Base-by-base conservation (phyloP, 2,888 invertebrate genomes). In the Scrobipalpa atriplicella region DNA sequence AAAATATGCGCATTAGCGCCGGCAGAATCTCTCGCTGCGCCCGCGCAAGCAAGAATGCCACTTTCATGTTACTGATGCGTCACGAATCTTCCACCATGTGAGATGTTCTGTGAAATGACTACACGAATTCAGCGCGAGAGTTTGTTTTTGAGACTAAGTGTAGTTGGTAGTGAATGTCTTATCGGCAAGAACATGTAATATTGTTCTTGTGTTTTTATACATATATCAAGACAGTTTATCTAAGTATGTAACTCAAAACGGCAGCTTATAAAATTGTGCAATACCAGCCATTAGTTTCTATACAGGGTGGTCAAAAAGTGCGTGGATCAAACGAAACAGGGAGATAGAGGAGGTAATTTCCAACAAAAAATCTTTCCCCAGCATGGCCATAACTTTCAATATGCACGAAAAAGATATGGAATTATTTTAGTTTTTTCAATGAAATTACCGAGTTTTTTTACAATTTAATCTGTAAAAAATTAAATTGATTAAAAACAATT, bases 1-100 rank as follows among this genome's bases (percentile, higher is more conserved):
- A 43, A 51, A 64, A 64, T 60, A 67, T 64, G 47, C 60, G 51
- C 54, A 64, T 64, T 64, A 63, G 39, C 64, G 64, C 56, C n/a
- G n/a, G 64, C 66, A 68, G 69, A 70, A 69, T 71, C 71, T 73
- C 69, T 68, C 62, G 65, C 38, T 60, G 71, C 70, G 65, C 29
- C 70, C 70, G 70, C 71, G 70, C 68, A 71, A 72, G 70, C 68
- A 79, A 75, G 82, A 82, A 82, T 82, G 82, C 82, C 82, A 75
- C 82, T 82, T 82, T 82, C 82, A 74, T 81, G 76, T 72, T 73
- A 78, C 75, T 78, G 77, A 78, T 77, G 79, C 81, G 80, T 75
- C 79, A 79, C 81, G 76, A 68, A 68, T 71, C 56, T 71, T 73
- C 66, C 54, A 61, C 65, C 66, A 61, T 67, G 66, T 68, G 52